Percentiles rank a stretch among this genome's conserved stretches.
Conservation (phyloP, 1,140 invertebrate species). For the Drosophila aff. region DNA sequence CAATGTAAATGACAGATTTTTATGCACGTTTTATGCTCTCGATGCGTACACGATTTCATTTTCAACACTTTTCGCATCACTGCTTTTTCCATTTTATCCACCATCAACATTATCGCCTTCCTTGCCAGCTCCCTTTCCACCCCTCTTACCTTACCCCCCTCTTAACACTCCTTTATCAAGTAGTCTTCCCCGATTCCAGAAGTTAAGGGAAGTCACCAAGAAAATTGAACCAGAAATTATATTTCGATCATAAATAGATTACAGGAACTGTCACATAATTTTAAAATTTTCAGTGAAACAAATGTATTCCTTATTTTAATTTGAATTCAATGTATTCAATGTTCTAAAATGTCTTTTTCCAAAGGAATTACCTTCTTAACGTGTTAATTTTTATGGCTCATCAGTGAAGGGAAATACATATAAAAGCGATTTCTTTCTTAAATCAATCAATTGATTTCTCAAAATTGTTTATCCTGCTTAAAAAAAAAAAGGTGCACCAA, state of each 20-base stretch:
- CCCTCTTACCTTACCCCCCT: no score
- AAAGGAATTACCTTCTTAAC: not conserved
- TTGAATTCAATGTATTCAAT: not conserved
- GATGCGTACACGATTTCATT: slow-evolving; percentile 67
- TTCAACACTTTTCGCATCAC: slow-evolving; percentile 62
- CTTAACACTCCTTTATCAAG: not conserved
- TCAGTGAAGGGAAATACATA: not conserved
- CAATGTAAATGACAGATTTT: slow-evolving; percentile 71
- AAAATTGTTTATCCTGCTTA: not conserved
- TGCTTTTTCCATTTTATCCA: slow-evolving; percentile 18
- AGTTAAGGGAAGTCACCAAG: slow-evolving; percentile 15
- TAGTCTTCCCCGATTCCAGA: slow-evolving; percentile 21
- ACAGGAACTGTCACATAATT: not conserved
- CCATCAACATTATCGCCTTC: not conserved
- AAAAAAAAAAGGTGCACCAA: not conserved
- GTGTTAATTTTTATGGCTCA: slow-evolving; percentile 13
- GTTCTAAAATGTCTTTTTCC: not conserved
- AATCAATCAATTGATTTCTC: slow-evolving; percentile 25
- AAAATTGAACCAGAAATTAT: slow-evolving; percentile 34
- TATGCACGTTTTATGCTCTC: slow-evolving; percentile 66
- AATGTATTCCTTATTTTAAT: not conserved
- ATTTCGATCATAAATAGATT: slow-evolving; percentile 17
- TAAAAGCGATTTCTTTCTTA: not conserved
- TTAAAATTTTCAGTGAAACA: not conserved
- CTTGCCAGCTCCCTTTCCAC: no score